phyloP scores from a whole-genome alignment of 92 coral and sea anemone species.

The Phenganax subtilis region DNA sequence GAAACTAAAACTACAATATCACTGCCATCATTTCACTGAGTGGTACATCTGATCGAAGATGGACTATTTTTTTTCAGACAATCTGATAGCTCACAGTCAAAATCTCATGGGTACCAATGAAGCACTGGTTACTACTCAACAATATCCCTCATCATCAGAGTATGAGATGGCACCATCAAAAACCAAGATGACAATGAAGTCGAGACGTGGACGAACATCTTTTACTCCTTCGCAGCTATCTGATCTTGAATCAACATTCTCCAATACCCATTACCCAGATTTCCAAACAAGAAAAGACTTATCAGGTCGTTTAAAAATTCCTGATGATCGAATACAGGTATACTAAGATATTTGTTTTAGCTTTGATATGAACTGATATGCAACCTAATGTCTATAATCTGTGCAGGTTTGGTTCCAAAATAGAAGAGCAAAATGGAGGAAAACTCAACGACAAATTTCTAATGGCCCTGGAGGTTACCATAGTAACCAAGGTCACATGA shows the following conservation, averaged over 20 bases:
- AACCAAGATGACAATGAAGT: conserved; percentile 23
- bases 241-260: conserved; percentile 31
- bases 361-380: neutral
- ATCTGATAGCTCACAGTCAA: conserved; percentile 38
- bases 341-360: neutral
- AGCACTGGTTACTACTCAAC: neutral
- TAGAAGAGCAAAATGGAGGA: conserved; percentile 36
- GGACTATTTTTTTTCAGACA: conserved; percentile 22
- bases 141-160: conserved; percentile 13
- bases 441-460: conserved; percentile 24
- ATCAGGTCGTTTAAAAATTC: conserved; percentile 28
- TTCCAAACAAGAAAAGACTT: conserved; percentile 38
- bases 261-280: conserved; percentile 37
- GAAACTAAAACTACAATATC: too few species aligned
- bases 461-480: neutral
- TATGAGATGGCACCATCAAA: conserved; percentile 1
- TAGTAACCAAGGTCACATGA: neutral
- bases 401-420: conserved; percentile 39
- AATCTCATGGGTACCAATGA: conserved; percentile 32
- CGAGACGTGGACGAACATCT: conserved; percentile 32
- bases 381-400: neutral
- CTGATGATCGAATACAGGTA: conserved; percentile 40
- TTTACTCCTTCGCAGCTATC: conserved; percentile 29
- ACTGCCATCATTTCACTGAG: too few species aligned
- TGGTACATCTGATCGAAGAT: neutral